phyloP scores from a whole-genome alignment of 1,140 invertebrate species.

The Leptinotarsa defecta region DNA sequence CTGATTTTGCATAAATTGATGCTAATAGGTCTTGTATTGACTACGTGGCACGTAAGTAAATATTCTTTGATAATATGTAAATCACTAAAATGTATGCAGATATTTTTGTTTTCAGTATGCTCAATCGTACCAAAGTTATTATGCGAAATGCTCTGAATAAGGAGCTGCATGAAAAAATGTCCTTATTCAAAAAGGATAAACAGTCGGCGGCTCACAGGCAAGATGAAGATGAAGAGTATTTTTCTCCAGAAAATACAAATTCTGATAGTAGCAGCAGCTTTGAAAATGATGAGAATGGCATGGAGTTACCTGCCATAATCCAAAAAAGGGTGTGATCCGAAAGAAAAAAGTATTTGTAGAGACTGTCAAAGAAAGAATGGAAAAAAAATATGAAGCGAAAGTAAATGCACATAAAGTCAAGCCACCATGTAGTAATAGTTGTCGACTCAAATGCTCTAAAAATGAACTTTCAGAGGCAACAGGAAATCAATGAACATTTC shows the following conservation, averaged over 20 bases:
- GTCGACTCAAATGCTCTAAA: constrained; percentile 29
- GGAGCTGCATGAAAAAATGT: neutral
- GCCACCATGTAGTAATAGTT: constrained; percentile 28
- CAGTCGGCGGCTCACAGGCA: too few relatives aligned
- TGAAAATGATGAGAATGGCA: neutral
- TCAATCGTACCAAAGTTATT: constrained; percentile 11
- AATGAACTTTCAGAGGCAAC: constrained; percentile 22
- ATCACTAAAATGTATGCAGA: neutral
- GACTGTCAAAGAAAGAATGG: constrained; percentile 22
- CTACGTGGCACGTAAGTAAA: neutral
- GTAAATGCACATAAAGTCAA: constrained; percentile 24
- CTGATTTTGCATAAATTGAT: neutral
- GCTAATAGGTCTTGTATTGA: neutral
- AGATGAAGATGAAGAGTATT: too few relatives aligned
- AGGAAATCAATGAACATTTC: constrained; percentile 31
- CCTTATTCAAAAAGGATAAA: neutral
- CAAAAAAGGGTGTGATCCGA: constrained; percentile 20
- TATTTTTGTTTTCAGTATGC: neutral
- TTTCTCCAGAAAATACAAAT: too few relatives aligned
- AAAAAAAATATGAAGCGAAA: constrained; percentile 25
- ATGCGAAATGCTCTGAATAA: neutral
- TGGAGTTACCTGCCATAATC: constrained; percentile 10
- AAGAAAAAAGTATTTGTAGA: constrained; percentile 29
- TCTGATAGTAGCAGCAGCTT: neutral
- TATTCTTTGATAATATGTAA: neutral